These are phyloP conservation scores for Platynereis dumerilii DNA, from an alignment of 2,888 invertebrate genomes.

Conservation along the genomic window DNA sequence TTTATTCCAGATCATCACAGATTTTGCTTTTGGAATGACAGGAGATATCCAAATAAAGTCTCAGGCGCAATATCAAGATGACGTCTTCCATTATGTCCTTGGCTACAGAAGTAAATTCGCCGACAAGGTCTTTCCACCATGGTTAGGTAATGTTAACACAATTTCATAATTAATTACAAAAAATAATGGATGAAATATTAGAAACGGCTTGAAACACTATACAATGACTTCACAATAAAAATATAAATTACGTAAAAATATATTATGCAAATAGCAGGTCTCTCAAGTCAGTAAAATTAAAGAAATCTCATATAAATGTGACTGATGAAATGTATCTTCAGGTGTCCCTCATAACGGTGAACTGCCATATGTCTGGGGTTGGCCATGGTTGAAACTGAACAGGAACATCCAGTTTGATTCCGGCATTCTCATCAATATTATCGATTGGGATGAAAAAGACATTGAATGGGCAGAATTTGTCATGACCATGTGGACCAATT, in stretches of 20 bases:
- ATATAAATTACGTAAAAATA: no score
- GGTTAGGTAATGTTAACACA: no score
- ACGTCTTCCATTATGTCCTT: conserved; percentile 23
- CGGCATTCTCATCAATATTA: conserved; percentile 26
- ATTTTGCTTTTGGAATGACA: conserved; percentile 18
- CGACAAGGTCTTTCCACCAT: conserved; percentile 9
- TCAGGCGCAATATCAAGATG: conserved; percentile 7
- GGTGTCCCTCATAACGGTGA: conserved; percentile 24
- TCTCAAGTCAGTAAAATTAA: not conserved
- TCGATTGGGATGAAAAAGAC: conserved; percentile 30
- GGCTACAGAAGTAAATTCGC: conserved; percentile 30
- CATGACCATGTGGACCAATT: conserved; percentile 34
- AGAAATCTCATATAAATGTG: conserved; percentile 21
- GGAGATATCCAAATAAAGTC: conserved; percentile 13
- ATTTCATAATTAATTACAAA: no score
- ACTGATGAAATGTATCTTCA: conserved; percentile 18
- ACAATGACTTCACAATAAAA: no score
- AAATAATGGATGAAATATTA: no score
- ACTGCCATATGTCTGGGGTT: conserved; percentile 23
- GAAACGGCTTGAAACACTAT: no score
- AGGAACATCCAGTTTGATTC: conserved; percentile 23
- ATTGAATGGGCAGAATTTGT: conserved; percentile 31
- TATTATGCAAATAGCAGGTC: not conserved
- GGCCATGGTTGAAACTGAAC: conserved; percentile 15
- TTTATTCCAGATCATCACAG: conserved; percentile 23